A percentile compares a stretch with the other conserved stretches of the same genome.
phyloP scores from a whole-genome alignment of 2,113 vertebrate genomes.

The Mirza zaza region DNA sequence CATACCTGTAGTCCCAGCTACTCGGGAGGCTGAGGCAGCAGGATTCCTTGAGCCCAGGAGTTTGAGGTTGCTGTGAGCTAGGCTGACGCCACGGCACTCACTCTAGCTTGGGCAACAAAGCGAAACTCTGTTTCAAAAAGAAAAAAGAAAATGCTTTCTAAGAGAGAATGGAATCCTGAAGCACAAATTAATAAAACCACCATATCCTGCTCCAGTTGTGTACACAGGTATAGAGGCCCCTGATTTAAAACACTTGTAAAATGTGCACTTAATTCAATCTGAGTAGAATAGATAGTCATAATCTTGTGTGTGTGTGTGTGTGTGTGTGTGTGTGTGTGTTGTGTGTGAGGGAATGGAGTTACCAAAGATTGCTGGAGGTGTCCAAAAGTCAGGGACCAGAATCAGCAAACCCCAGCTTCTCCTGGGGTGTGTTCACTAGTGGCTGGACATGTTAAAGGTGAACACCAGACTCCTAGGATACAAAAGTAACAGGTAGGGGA shows the following conservation, averaged over 20 bases:
- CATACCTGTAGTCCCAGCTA: too few relatives aligned
- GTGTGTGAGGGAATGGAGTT: background rate
- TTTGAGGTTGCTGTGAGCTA: too few relatives aligned
- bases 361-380: background rate
- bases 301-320: background rate
- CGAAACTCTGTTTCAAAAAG: too few relatives aligned
- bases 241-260: background rate
- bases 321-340: background rate
- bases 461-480: background rate
- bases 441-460: background rate
- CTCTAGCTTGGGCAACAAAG: too few relatives aligned
- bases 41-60: too few relatives aligned
- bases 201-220: background rate
- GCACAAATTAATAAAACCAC: background rate
- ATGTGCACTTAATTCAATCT: background rate
- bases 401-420: background rate
- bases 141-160: too few relatives aligned
- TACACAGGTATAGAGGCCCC: background rate
- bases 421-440: background rate
- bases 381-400: background rate
- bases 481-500: background rate
- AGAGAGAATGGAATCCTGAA: too few relatives aligned
- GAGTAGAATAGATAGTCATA: background rate
- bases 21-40: too few relatives aligned
- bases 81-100: too few relatives aligned